Base-by-base conservation (phyloP, 2,797 vertebrate species). In the Leuciscus waleckii region DNA sequence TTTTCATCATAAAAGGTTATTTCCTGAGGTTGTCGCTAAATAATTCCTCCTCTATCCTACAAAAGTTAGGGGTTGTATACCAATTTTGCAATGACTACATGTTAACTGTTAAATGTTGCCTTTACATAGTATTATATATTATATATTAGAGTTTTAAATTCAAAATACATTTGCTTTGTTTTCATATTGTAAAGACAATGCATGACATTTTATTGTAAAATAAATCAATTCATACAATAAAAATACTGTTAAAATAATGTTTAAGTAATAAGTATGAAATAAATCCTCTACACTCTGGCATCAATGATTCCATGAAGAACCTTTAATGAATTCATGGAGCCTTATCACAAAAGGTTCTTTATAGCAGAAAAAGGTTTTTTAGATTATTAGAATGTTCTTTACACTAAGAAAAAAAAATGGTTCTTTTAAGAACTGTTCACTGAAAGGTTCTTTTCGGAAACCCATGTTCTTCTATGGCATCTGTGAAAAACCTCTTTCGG, bases 241-340 rank as follows among this genome's bases (percentile, higher is more conserved):
- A 71, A 21, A 39, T 70, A 70, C n/a, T 46, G 13, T 26, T 26
- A 9, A 26, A 71, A 26, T 26, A n/a, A 2, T 54, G 23, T 76
- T 23, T n/a, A 29, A 17, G 14, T 51, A 29, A 35, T 21, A 74
- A 32, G 5, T 39, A 58, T 77, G 35, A 58, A 75, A 58, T 26
- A 56, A 39, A 21, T 81, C 61, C 88, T 23, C 49, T 49, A 49
- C 6, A 54, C 19, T 56, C 19, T 56, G 21, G 54, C 54, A 56
- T 56, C 23, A 10, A 13, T 26, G 4, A 1, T 13, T 65, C 6
- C 26, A 29, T 29, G 26, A 65, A 65, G 26, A 65, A 32, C 2
- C 61, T 65, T 32, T 65, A 65, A 65, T 14, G 35, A 35, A 32
- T 65, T 29, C 14, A 16, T 63, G n/a, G 11, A 63, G 26, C 14